Percentiles rank a stretch among this genome's conserved stretches.
These are phyloP conservation scores for Pteropus alecto DNA, from an alignment of 2,113 vertebrate genomes.

Conservation along the genomic window DNA sequence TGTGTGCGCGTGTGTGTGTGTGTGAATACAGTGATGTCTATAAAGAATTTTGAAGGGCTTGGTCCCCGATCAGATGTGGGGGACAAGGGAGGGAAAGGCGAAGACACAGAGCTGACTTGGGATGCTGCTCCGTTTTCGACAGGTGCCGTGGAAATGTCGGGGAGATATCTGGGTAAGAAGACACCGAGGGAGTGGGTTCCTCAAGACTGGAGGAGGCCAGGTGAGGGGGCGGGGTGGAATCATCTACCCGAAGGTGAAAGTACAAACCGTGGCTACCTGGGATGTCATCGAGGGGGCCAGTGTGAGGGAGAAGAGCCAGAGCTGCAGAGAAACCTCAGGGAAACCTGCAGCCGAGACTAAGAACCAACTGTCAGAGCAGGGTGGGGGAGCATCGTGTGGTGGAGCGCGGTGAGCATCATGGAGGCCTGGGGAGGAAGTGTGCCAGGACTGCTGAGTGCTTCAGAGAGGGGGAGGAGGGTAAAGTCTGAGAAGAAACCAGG, in stretches of 20 bases:
- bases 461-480: background rate
- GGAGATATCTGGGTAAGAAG: background rate
- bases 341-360: background rate
- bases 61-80: background rate
- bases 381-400: background rate
- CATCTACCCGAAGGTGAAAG: background rate
- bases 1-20: too few relatives aligned
- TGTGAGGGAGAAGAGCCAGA: too few relatives aligned
- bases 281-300: background rate
- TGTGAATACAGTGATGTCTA: background rate
- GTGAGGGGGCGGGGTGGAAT: too few relatives aligned
- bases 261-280: background rate
- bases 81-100: background rate
- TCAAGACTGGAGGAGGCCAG: background rate
- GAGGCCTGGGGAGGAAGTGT: background rate
- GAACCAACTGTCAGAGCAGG: background rate
- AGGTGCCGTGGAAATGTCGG: too few relatives aligned
- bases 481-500: background rate
- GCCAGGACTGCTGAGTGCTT: background rate
- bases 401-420: background rate
- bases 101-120: background rate
- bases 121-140: background rate
- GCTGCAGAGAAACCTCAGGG: background rate
- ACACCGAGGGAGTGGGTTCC: background rate
- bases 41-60: background rate